phyloP scores from a whole-genome alignment of 92 coral and sea anemone species.

The Palythoa heliodiscus region DNA sequence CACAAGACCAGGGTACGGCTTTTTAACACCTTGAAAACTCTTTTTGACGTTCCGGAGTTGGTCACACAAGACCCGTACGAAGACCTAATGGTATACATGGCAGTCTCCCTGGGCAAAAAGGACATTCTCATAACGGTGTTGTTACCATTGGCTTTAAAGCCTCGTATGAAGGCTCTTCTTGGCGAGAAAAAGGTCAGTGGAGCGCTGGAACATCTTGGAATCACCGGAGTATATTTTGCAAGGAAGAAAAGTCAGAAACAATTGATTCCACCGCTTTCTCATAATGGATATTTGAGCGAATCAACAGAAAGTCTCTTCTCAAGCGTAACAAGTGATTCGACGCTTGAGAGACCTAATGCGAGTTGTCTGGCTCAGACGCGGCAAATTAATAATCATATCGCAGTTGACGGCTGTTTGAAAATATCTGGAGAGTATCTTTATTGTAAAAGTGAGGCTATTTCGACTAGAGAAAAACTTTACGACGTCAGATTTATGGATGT shows the following conservation, averaged over 20 bases:
- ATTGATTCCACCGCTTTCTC: background rate
- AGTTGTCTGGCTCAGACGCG: background rate
- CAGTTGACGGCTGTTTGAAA: background rate
- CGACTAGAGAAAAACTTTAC: background rate
- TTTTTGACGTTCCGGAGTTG: conserved; percentile 71
- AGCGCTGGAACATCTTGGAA: conserved; percentile 48
- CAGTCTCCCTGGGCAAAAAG: conserved; percentile 69
- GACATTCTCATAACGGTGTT: conserved; percentile 69
- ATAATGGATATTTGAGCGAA: conserved; percentile 12
- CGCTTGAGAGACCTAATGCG: conserved; percentile 1
- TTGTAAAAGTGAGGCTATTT: background rate
- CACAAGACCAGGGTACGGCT: conserved; percentile 51
- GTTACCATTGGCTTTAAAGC: conserved; percentile 61
- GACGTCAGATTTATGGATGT: background rate
- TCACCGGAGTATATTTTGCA: conserved; percentile 74
- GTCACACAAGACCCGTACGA: conserved; percentile 54
- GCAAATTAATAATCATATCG: background rate
- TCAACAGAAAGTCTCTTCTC: conserved; percentile 26
- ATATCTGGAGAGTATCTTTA: background rate
- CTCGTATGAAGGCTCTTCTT: conserved; percentile 55
- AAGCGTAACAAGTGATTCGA: conserved; percentile 13
- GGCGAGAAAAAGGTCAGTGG: conserved; percentile 53
- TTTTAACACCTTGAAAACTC: conserved; percentile 56
- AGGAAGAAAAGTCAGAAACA: conserved; percentile 37
- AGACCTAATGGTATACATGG: conserved; percentile 72